Evolutionary conservation across 2,113 vertebrate genomes (phyloP), one percentile per base, ranked within the genome.

Genomic region (Thomomys bottae): DNA sequence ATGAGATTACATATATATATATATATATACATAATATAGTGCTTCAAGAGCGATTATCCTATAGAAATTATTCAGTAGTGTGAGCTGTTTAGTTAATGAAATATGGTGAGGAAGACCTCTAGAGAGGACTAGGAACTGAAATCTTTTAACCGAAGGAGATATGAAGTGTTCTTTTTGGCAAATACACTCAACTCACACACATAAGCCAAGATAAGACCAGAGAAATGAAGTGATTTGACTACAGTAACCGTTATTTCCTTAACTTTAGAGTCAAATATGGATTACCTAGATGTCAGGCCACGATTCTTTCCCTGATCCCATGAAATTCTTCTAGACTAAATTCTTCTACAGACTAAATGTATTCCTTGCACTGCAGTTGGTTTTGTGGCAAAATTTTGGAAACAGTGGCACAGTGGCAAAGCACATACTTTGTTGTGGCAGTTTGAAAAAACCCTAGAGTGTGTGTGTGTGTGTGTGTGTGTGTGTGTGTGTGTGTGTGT

Each of bases 321-420:
- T 2, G 0, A 8, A n/a, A 0, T 54, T 92, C 94, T 94, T 78
- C 12, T 75, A 66, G 40, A n/a, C n/a, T n/a, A n/a, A n/a, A n/a
- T n/a, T n/a, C n/a, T n/a, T n/a, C n/a, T 15, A 59, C 17, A 78
- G 42, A 86, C 20, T 88, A 72, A 92, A 90, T 49, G 36, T 66
- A 87, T 32, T 70, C 45, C 75, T n/a, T 59, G 32, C 28, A 61
- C 77, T 66, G 67, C 38, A 82, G 78, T 14, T 70, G 32, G 11
- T 83, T 93, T 91, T 36, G 61, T 28, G 66, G 38, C 30, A 92
- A 89, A 63, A 23, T 92, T 91, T 89, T 94, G 26, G 72, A 84
- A 15, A 88, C 18, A 28, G 79, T 34, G 73, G 28, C 49, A 88
- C 18, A 28, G 79, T 34, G 73, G 28, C 49, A 72, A 87, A 80